These are phyloP conservation scores for Alaudala cheleensis DNA, from an alignment of 2,113 vertebrate species.

Conservation along the genomic window DNA sequence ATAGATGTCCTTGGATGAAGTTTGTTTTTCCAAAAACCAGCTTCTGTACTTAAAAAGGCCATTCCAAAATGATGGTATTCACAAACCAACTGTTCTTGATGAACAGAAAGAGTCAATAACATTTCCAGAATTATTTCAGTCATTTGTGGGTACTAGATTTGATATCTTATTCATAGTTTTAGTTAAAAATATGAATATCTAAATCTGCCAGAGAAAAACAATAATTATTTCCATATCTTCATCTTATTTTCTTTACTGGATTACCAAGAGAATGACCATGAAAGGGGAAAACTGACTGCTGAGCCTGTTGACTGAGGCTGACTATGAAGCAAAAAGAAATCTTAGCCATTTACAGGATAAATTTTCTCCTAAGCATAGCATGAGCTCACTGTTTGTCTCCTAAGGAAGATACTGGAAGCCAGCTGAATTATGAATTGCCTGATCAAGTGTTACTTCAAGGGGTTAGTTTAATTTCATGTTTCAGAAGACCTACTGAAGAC, in stretches of 20 bases:
- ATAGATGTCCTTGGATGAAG: neutral
- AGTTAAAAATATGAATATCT: neutral
- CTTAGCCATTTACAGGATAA: neutral
- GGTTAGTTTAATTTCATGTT: neutral
- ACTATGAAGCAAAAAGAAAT: neutral
- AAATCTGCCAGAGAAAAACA: neutral
- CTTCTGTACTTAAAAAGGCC: neutral
- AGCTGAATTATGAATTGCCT: neutral
- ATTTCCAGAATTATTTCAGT: neutral
- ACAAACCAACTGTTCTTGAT: neutral
- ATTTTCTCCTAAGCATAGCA: neutral
- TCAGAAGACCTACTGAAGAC: neutral
- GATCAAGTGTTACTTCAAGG: neutral
- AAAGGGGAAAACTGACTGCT: neutral
- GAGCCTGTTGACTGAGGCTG: neutral
- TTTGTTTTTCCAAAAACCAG: accelerated
- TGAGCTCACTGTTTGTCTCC: neutral
- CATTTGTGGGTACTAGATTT: neutral
- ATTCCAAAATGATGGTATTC: neutral
- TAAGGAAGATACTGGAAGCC: neutral
- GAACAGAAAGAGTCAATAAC: neutral
- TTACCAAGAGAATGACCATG: neutral
- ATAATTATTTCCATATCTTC: neutral
- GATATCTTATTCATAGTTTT: neutral
- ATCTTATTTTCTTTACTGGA: neutral